Base-by-base conservation (phyloP, 2,797 vertebrate genomes). In the Mus minutoides region DNA sequence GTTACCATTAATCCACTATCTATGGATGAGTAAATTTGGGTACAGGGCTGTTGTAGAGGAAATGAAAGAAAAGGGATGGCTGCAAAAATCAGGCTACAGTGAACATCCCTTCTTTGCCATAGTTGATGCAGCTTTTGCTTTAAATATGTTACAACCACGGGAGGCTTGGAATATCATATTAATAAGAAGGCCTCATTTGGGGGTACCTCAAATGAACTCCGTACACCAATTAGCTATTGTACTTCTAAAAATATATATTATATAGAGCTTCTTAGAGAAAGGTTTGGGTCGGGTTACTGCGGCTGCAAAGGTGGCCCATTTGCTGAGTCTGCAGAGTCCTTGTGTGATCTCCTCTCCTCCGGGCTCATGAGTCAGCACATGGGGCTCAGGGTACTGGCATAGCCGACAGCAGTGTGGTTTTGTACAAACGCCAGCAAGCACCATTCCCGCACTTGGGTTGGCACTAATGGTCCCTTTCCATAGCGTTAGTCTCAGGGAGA, bases 291-390 rank as follows among this genome's bases (percentile, higher is more conserved):
- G 91, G 94, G 97, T 98, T 98, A 97, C 97, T 96, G 97, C 94
- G 91, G 97, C 91, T 80, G 64, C 80, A 95, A 97, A 97, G 96
- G 97, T 82, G 96, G 97, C 88, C 94, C 93, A 90, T 97, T 97
- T 98, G 98, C 98, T 98, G 97, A 98, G 97, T 98, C 96, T 96
- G 62, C 95, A 84, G 97, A 97, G 96, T 98, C 98, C 97, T 87
- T 82, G 78, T 88, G 96, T 78, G 97, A 89, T 96, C 97, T 77
- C 21, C 96, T 91, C 97, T 95, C 97, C 84, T 94, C 96, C 62
- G 90, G 93, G 97, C 52, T 97, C 98, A 97, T 98, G 98, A 99
- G 96, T 98, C 98, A 98, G 98, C 98, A 98, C 90, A 97, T 29
- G 97, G 89, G 92, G 96, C 97, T 96, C 94, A 87, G 11, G 75